phyloP scores from a whole-genome alignment of 2,888 invertebrate genomes.

The Ectemnius continuus region DNA sequence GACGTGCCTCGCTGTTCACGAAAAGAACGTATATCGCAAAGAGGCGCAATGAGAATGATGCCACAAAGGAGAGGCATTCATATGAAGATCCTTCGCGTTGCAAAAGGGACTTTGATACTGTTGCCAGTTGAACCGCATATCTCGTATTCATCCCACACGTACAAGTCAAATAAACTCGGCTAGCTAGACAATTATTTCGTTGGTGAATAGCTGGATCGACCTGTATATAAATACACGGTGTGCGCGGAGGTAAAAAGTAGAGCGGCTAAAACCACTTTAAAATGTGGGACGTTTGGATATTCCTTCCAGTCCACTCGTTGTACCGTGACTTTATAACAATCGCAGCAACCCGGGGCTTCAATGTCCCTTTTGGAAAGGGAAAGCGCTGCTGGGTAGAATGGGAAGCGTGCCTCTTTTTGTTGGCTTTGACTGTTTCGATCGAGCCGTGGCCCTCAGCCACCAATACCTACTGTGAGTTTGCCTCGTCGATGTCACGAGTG shows the following conservation, averaged over 20 bases:
- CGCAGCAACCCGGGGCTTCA: conserved; percentile 33
- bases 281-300: too few species aligned
- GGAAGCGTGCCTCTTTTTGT: not conserved
- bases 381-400: conserved; percentile 24
- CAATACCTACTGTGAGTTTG: not conserved
- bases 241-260: too few species aligned
- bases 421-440: not conserved
- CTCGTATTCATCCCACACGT: too few species aligned
- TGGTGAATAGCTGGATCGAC: too few species aligned
- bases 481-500: not conserved
- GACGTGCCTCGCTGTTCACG: not conserved
- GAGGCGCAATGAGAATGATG: not conserved
- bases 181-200: too few species aligned
- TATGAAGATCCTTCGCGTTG: not conserved
- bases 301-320: conserved; percentile 18
- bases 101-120: too few species aligned
- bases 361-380: conserved; percentile 38
- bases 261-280: too few species aligned
- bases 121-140: too few species aligned
- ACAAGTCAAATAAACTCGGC: not conserved
- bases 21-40: not conserved
- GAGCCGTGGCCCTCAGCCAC: not conserved
- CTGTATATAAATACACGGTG: too few species aligned
- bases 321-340: conserved; percentile 48
- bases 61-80: not conserved